Conservation (phyloP, 30 jellyfish, hydroid and myxozoan species). For the Clytia hemisphaerica region DNA sequence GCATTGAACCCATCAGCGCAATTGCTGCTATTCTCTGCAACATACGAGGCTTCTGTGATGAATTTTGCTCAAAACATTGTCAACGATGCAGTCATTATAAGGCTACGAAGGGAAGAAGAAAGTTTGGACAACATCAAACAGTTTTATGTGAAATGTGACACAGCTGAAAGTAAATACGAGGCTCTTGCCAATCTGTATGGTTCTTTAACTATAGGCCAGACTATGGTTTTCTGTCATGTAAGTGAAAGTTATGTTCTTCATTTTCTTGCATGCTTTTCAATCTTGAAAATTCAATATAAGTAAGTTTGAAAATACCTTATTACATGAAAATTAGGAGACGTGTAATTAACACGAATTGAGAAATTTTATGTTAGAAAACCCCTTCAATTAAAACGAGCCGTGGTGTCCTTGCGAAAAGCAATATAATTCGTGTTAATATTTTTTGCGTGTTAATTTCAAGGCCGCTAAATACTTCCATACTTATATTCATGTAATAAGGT, state of each 20-base stretch:
- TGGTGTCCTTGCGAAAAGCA: too few species aligned
- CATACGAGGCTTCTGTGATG: slow-evolving; percentile 83
- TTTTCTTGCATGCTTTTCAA: too few species aligned
- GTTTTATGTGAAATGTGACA: slow-evolving; percentile 69
- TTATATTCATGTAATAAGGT: too few species aligned
- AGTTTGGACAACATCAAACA: slow-evolving; percentile 92
- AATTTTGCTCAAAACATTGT: slow-evolving; percentile 63
- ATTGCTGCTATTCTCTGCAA: slow-evolving; percentile 86
- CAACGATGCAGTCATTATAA: slow-evolving; percentile 77
- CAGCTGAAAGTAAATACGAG: slow-evolving; percentile 72
- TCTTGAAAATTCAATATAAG: neutral
- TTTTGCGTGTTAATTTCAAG: too few species aligned
- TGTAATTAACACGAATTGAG: too few species aligned
- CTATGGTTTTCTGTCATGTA: slow-evolving; percentile 97
- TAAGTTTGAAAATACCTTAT: neutral
- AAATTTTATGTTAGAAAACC: too few species aligned
- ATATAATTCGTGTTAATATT: too few species aligned
- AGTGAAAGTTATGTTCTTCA: too few species aligned
- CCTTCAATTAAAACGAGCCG: too few species aligned
- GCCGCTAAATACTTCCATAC: too few species aligned
- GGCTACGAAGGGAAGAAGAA: slow-evolving; percentile 76
- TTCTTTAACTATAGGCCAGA: slow-evolving; percentile 82
- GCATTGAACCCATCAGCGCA: slow-evolving; percentile 55
- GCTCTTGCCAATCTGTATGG: slow-evolving; percentile 87
- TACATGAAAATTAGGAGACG: too few species aligned